These are phyloP conservation scores for Caenorhabditis tropicalis DNA, from an alignment of 1,140 invertebrate genomes.

Conservation along the genomic window DNA sequence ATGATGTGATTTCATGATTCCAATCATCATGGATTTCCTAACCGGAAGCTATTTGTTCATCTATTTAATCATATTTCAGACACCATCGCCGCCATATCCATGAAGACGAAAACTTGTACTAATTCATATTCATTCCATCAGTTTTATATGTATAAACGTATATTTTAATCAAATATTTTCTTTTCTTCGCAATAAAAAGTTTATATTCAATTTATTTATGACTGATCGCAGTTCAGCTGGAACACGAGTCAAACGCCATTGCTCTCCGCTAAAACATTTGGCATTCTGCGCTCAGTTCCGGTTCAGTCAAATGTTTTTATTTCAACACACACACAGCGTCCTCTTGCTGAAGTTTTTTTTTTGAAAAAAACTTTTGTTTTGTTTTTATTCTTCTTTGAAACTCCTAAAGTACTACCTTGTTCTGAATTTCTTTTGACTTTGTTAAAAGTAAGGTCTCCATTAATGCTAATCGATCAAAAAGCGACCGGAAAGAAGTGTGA, in stretches of 20 bases:
- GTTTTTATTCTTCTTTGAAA: neutral
- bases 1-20: neutral
- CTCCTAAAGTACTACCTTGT: neutral
- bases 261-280: slow-evolving; percentile 1
- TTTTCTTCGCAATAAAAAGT: neutral
- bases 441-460: neutral
- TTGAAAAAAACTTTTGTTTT: neutral
- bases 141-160: slow-evolving; percentile 5
- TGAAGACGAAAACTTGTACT: neutral
- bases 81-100: slow-evolving; percentile 3
- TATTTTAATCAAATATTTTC: neutral
- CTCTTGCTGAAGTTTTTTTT: neutral
- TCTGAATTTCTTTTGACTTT: neutral
- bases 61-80: neutral
- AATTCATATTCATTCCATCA: neutral
- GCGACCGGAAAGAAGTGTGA: slow-evolving; percentile 17
- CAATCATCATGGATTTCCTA: neutral
- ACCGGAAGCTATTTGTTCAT: neutral
- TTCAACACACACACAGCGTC: neutral
- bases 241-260: neutral
- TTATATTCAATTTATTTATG: neutral
- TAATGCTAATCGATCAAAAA: slow-evolving; percentile 34
- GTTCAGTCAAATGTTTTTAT: slow-evolving; percentile 21
- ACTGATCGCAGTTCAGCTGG: neutral
- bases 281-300: slow-evolving; percentile 21